A percentile compares a stretch with the other conserved stretches of the same genome.
These are phyloP conservation scores for Aplodontia rufa DNA, from an alignment of 2,113 vertebrate species.

Conservation along the genomic window DNA sequence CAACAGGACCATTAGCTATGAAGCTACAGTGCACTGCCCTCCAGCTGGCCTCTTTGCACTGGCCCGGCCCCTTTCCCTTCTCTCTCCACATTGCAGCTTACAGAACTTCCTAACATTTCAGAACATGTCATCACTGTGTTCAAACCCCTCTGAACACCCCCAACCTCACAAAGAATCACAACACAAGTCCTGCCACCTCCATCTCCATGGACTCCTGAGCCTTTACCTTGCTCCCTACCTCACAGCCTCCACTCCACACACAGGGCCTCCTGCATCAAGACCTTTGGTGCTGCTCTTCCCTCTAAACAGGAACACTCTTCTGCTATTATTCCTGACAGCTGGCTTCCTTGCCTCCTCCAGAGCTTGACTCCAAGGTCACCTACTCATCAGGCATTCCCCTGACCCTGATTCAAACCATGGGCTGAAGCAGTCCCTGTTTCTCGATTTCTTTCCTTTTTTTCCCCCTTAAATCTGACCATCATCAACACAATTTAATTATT, in stretches of 20 bases:
- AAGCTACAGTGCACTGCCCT: fast-evolving
- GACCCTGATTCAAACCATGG: neutral
- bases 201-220: neutral
- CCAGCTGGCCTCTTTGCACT: fast-evolving
- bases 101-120: neutral
- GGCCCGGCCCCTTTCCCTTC: too few species aligned
- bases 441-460: neutral
- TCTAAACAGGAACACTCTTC: neutral
- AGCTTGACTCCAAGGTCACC: neutral
- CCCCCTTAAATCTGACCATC: fast-evolving
- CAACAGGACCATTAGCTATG: fast-evolving
- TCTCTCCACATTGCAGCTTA: neutral
- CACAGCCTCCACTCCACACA: fast-evolving
- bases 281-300: neutral
- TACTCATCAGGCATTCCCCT: neutral
- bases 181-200: neutral
- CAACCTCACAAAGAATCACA: neutral
- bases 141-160: neutral
- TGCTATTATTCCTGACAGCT: neutral
- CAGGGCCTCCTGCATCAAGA: neutral
- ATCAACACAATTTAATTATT: too few species aligned
- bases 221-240: neutral
- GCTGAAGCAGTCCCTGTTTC: neutral
- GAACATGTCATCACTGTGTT: neutral
- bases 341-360: neutral